Evolutionary conservation across 2,888 invertebrate genomes (phyloP).

Genomic region (Argyresthia albistria): DNA sequence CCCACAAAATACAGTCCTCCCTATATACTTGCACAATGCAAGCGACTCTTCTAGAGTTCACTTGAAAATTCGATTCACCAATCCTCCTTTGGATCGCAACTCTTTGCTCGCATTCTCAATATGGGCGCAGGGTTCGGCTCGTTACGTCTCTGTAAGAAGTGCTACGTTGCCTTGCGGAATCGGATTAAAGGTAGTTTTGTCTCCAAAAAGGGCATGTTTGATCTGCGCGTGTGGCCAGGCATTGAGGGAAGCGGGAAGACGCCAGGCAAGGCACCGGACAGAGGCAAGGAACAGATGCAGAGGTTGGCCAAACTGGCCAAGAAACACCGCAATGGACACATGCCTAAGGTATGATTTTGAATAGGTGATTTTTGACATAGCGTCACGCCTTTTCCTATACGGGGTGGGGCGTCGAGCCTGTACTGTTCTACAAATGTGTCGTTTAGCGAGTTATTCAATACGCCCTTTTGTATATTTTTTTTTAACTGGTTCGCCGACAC

Average conservation of each 20-base stretch:
- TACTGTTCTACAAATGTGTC: too few relatives aligned
- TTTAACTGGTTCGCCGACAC: too few relatives aligned
- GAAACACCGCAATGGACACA: conserved; percentile 94
- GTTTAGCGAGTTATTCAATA: too few relatives aligned
- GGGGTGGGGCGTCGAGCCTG: too few relatives aligned
- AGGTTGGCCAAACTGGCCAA: conserved; percentile 91
- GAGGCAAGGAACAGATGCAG: conserved; percentile 89
- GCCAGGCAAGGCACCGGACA: conserved; percentile 87
- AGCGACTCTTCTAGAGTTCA: too few relatives aligned
- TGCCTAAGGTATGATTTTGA: conserved; percentile 79
- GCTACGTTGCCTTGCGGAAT: conserved; percentile 21
- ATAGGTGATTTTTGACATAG: neutral
- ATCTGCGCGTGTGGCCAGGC: conserved; percentile 92
- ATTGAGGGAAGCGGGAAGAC: conserved; percentile 87
- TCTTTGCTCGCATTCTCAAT: conserved; percentile 1
- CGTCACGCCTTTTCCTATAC: too few relatives aligned
- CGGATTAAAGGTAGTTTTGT: conserved; percentile 27
- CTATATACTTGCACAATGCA: too few relatives aligned
- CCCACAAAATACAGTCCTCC: too few relatives aligned
- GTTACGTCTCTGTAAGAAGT: conserved; percentile 24
- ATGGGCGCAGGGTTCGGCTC: conserved; percentile 38
- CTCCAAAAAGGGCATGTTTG: conserved; percentile 80
- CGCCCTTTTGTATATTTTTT: too few relatives aligned
- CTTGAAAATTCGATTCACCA: too few relatives aligned
- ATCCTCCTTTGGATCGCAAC: too few relatives aligned